Conservation (phyloP, 2,888 invertebrate species). For the Eugnorisma glareosa region DNA sequence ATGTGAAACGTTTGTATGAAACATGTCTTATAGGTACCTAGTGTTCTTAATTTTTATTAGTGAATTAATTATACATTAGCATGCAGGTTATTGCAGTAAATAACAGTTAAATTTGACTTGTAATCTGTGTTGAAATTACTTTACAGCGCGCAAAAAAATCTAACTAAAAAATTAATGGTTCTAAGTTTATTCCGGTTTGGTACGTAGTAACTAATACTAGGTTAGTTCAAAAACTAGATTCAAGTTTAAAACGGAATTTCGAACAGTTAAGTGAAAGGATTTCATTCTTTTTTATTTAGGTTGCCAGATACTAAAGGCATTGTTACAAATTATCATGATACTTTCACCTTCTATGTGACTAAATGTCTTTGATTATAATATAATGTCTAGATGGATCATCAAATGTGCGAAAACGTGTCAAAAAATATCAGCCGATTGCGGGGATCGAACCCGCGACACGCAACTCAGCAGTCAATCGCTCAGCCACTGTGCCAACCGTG, state of each 20-base stretch:
- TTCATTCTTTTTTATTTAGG: neutral
- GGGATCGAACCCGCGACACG: too few relatives aligned
- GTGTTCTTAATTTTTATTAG: constrained; percentile 13
- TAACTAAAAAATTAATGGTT: neutral
- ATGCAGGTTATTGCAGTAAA: constrained; percentile 3
- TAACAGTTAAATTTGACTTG: neutral
- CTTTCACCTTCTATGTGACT: too few relatives aligned
- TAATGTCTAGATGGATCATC: too few relatives aligned
- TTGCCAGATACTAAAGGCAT: neutral
- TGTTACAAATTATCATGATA: too few relatives aligned
- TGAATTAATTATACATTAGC: constrained; percentile 9
- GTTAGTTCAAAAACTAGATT: neutral
- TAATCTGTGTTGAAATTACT: neutral
- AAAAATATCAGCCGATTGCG: too few relatives aligned
- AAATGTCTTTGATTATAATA: too few relatives aligned
- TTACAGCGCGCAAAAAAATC: neutral
- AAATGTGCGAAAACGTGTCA: too few relatives aligned
- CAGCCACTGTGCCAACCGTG: too few relatives aligned
- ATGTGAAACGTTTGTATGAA: constrained; percentile 3
- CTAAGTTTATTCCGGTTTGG: neutral
- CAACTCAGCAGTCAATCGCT: too few relatives aligned
- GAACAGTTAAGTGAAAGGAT: neutral
- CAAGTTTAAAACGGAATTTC: neutral
- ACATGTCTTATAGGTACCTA: neutral
- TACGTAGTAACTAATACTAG: neutral